phyloP scores from a whole-genome alignment of 2,797 vertebrate genomes.

The Helostoma temminkii region DNA sequence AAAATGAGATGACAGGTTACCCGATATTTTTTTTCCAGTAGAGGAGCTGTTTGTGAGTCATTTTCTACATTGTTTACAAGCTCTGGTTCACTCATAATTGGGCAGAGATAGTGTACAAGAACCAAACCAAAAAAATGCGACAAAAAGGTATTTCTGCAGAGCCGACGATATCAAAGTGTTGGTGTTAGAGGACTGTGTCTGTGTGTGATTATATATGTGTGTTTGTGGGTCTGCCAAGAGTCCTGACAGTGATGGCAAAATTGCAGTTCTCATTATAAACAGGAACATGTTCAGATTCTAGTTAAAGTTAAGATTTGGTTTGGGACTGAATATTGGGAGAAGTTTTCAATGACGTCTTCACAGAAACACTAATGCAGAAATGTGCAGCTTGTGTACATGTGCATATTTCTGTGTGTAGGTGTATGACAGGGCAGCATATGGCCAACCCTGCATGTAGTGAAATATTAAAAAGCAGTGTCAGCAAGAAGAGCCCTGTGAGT shows the following conservation, averaged over 20 bases:
- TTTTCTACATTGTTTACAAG: conserved; percentile 38
- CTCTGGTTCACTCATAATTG: conserved; percentile 36
- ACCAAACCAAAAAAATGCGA: conserved; percentile 12
- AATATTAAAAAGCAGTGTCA: conserved; percentile 82
- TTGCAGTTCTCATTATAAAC: conserved; percentile 13
- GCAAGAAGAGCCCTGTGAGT: conserved; percentile 64
- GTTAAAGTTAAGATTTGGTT: conserved; percentile 1
- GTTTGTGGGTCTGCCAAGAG: neutral
- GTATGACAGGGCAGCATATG: conserved; percentile 77
- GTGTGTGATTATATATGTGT: conserved; percentile 16
- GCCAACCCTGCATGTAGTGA: conserved; percentile 75
- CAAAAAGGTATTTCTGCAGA: conserved; percentile 17
- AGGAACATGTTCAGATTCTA: conserved; percentile 3
- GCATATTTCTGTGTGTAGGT: conserved; percentile 44
- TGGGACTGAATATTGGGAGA: neutral
- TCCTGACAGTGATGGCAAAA: conserved; percentile 23
- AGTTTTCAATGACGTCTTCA: conserved; percentile 34
- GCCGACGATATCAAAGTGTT: conserved; percentile 15
- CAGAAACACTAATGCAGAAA: conserved; percentile 5
- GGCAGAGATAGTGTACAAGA: conserved; percentile 15
- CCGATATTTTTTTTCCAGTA: neutral
- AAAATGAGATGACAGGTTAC: conserved; percentile 43
- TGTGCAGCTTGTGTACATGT: conserved; percentile 29
- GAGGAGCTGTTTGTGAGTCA: conserved; percentile 26
- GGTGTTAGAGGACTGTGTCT: conserved; percentile 18